Evolutionary conservation across 2,797 vertebrate species (phyloP), one percentile per base, ranked within the genome.

Genomic region (Benthosema pterotum): DNA sequence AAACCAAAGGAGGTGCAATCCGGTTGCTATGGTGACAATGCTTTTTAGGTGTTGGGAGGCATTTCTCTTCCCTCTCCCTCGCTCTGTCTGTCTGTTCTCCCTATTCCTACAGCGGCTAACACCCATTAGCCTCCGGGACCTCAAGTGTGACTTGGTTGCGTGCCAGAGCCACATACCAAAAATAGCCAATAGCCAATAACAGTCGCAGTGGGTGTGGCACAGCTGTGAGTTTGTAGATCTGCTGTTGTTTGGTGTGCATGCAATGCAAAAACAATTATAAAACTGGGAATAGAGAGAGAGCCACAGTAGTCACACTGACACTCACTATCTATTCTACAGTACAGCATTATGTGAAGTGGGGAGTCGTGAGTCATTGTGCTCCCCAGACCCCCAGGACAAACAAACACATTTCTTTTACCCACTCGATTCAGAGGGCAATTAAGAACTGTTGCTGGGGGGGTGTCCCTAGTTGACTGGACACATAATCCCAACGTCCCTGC

Each of bases 11-110:
- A 42, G 60, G 50, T 49, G 56, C 49, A 60, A 63, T 63, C 43
- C 28, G 49, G 74, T 82, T 85, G 71, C 72, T 75, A 77, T 85
- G 72, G 76, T 74, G 72, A 85, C 75, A 4, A 51, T 18, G 57
- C 71, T 64, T 38, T 59, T n/a, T 12, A 57, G 69, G 63, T 43
- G 25, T 42, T 17, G 52, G 52, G 48, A 38, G 16, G n/a, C n/a
- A 11, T 22, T 52, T 42, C 16, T 74, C 38, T n/a, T 42, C 42
- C 46, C 18, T 12, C 25, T 11, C 17, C 52, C 66, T 19, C 17
- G 53, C 14, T 63, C 60, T 64, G 28, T 32, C 28, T 32, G 28
- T 38, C 32, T 38, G 42, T 69, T 43, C 16, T 68, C 38, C 42
- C 51, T 45, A 46, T 72, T 60, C 32, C 32, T 71, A 43, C 13